Evolutionary conservation across 2,888 invertebrate genomes (phyloP).

Genomic region (Morpho achilles): DNA sequence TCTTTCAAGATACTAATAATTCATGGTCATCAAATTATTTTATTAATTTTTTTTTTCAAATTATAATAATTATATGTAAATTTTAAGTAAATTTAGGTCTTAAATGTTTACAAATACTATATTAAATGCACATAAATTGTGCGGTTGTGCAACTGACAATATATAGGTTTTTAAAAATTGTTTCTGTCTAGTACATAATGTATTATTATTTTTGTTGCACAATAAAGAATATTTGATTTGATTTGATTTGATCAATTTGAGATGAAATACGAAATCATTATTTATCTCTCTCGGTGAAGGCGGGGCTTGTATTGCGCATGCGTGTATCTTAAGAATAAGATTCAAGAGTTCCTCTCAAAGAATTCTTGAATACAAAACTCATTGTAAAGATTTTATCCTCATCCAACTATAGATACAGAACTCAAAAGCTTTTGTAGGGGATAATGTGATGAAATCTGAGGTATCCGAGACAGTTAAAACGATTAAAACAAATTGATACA

Average conservation of each 20-base stretch:
- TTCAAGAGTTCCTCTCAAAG: conserved; percentile 25
- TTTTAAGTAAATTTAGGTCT: no score
- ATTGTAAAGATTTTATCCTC: neutral
- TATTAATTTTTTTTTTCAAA: no score
- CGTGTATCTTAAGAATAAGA: conserved; percentile 72
- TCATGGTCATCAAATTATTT: no score
- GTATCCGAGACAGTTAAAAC: no score
- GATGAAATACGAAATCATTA: conserved; percentile 44
- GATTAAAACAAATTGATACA: no score
- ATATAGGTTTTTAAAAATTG: neutral
- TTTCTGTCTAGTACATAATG: no score
- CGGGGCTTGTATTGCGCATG: conserved; percentile 66
- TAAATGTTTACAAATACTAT: neutral
- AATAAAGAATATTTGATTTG: neutral
- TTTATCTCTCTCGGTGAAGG: conserved; percentile 61
- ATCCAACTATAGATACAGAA: neutral
- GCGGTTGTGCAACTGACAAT: no score
- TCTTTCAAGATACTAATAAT: no score
- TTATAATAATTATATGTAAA: no score
- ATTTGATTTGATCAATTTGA: conserved; percentile 10
- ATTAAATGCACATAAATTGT: neutral
- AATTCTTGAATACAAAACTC: conserved; percentile 15
- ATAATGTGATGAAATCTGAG: neutral
- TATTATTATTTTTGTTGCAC: no score
- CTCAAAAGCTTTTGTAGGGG: neutral